Base-by-base conservation (phyloP, 1,140 invertebrate species). In the Drosophila littoralis region DNA sequence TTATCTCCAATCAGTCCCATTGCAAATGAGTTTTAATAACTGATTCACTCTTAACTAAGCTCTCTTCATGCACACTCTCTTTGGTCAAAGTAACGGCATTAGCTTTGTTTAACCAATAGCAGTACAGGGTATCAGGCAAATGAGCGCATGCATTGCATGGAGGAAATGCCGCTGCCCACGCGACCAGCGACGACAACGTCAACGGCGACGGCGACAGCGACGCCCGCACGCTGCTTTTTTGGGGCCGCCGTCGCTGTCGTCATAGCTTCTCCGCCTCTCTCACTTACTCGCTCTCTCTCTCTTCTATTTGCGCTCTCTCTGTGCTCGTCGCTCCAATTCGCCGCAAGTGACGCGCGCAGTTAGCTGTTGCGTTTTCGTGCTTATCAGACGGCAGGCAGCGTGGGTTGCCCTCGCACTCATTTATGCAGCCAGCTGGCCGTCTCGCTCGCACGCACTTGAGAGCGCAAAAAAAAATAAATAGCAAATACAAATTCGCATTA, bases 281-380 rank as follows among this genome's bases (percentile, higher is more conserved):
- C 5, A 3, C 7, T 45, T n/a, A 1, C 17, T 36, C 42, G 33
- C 8, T 15, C 22, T 7, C 61, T 45, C 7, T 42, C 8, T 35
- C n/a, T 42, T 0, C 17, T 6, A 15, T 7, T 43, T 0, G 12
- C 51, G 50, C 58, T 63, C 68, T 63, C 68, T 63, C 51, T 57
- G 54, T 33, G 12, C 43, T 40, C 46, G 22, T 10, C 51, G 28
- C 13, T 38, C 36, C 33, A 85, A 86, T 86, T 86, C 83, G 82
- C 72, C 83, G 79, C 79, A 67, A 86, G 79, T 73, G 65, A 82
- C 75, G 63, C 71, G 82, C 82, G 82, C 82, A 85, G 63, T 71
- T 75, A 48, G 40, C 43, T 35, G 51, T 35, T 54, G 69, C 48
- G 52, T 52, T 52, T 36, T 15, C 22, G 33, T 52, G 55, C 65